Evolutionary conservation across 30 jellyfish, hydroid and myxozoan genomes (phyloP), one percentile per base, ranked within the genome.

Genomic region (Turritopsis rubra): DNA sequence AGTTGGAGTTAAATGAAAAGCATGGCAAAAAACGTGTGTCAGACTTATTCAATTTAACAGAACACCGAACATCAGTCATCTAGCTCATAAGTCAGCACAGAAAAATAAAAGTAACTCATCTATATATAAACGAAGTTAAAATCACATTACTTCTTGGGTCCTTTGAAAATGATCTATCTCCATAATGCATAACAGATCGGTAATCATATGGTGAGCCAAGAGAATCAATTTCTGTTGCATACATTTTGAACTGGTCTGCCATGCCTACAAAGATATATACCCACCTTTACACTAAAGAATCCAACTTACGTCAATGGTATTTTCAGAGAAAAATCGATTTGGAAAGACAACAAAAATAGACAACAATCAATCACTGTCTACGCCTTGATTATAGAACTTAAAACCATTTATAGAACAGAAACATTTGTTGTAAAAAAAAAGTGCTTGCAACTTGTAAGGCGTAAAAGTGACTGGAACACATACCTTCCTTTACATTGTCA

Each of bases 171-270:
- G 97, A 88, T 75, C 27, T 90, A 18, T 81, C 81, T 8, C 97
- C 97, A 70, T 90, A 90, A 86, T 90, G 97, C 97, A 90, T 90
- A 0, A 90, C 71, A 4, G 97, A 90, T 1, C 85, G 81, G 52
- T 90, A 90, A 75, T 90, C 97, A 78, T 90, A 90, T n/a, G 89
- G 89, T 9, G 93, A 90, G 4, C 92, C 95, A 21, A 75, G 82
- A 17, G 97, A 90, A 75, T 90, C 82, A 52, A 90, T 90, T 66
- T 85, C 95, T 54, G 70, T 80, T 76, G 79, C 95, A 65, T 90
- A 90, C 71, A 81, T 90, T 78, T 90, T 76, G 71, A 90, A 90
- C 65, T 90, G 97, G 78, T 79, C 80, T 60, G 82, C 92, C 65
- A 54, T 80, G 1, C 95, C 97, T 90, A 66, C 68, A 79, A 87